Evolutionary conservation across 2,888 invertebrate genomes (phyloP), one percentile per base, ranked within the genome.

Genomic region (Hemithea aestivaria): DNA sequence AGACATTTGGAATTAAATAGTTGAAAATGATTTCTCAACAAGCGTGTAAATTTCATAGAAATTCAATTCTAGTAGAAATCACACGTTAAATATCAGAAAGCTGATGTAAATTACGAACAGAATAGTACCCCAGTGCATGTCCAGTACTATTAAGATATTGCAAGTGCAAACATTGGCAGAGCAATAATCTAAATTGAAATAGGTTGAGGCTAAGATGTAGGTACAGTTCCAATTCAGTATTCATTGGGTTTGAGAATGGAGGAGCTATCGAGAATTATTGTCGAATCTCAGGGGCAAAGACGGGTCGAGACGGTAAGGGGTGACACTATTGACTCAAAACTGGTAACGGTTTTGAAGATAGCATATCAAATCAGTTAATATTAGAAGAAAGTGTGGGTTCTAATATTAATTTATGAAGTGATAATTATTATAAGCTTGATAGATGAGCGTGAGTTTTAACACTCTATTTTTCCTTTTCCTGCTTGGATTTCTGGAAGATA

Each of bases 161-260:
- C 63, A 66, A 56, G 55, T 51, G 36, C 29, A 22, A 42, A 33
- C 49, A 53, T 16, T 16, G 16, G 16, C 16, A 16, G 43, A 66
- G 76, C 66, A 79, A 74, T 83, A 78, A 80, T 80, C 79, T 81
- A 75, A 84, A 84, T 84, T 83, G 82, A 75, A 85, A 81, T 68
- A 72, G 73, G 66, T 78, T 68, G 62, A 59, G 70, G 67, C 69
- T 67, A 64, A 72, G 73, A 71, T 58, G 63, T 62, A 62, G 32
- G 30, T 16, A 16, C 16, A 16, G 65, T 63, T 67, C 65, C 70
- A 61, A 79, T 81, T 80, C 73, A 62, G 76, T 81, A 83, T 83
- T 84, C 85, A 83, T 80, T 77, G 16, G 16, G 16, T 16, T 16
- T 5, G 77, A 77, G 76, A 79, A 81, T 76, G 62, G 75, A 66